phyloP scores from a whole-genome alignment of 2,113 vertebrate species.

The Callocephalon fimbriatum region DNA sequence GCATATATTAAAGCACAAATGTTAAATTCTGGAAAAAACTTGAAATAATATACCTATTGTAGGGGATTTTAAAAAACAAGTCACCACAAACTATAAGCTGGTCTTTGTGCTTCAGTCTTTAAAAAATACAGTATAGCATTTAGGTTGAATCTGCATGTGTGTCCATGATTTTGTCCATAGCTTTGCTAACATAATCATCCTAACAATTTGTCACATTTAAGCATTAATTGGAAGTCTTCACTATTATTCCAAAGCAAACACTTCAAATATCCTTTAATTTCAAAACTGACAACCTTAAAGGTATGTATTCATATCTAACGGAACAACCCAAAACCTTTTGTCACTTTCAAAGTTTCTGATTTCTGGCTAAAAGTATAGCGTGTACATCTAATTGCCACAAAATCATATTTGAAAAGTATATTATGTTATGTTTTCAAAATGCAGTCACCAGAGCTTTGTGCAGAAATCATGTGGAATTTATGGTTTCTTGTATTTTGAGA shows the following conservation, averaged over 20 bases:
- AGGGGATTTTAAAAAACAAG: not conserved
- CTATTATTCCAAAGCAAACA: not conserved
- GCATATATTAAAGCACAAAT: not conserved
- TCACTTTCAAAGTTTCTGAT: not conserved
- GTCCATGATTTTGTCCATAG: not conserved
- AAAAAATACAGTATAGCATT: not conserved
- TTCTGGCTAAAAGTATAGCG: not conserved
- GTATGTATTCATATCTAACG: not conserved
- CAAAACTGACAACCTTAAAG: not conserved
- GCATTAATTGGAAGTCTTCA: not conserved
- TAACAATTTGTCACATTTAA: not conserved
- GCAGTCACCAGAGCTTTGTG: not conserved
- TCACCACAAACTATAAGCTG: not conserved
- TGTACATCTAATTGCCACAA: not conserved
- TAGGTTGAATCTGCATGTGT: not conserved
- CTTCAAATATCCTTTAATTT: not conserved
- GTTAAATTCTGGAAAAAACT: not conserved
- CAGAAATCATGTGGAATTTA: not conserved
- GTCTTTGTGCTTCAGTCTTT: not conserved
- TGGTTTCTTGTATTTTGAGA: not conserved
- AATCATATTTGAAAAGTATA: not conserved
- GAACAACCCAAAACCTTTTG: not conserved
- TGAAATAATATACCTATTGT: not conserved
- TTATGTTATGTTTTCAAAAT: not conserved
- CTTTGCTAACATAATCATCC: not conserved